Conservation (phyloP, 2,113 vertebrate genomes). For the Leucosticte australis region DNA sequence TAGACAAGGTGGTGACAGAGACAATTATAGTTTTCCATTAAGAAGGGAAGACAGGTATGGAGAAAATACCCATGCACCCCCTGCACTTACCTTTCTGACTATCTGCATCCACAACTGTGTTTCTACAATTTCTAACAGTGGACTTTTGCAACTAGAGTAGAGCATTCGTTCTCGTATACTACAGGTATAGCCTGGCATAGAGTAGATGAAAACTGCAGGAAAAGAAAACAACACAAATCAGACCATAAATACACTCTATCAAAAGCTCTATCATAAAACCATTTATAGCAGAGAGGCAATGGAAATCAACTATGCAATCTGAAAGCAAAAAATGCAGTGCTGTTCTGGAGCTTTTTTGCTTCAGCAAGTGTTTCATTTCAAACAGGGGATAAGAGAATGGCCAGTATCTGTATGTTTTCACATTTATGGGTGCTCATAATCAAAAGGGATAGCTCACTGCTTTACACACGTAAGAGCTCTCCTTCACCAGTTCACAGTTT, state of each 20-base stretch:
- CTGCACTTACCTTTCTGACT: constrained; percentile 84
- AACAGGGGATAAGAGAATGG: neutral
- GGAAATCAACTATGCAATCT: neutral
- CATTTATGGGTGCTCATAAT: neutral
- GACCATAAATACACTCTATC: neutral
- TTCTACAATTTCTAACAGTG: constrained; percentile 89
- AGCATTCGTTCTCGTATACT: constrained; percentile 97
- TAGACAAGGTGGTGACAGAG: neutral
- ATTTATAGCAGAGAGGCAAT: neutral
- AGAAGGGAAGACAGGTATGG: neutral
- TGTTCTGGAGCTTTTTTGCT: neutral
- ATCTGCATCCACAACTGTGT: constrained; percentile 84
- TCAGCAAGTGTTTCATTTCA: neutral
- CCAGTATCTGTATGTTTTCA: neutral
- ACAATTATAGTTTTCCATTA: neutral
- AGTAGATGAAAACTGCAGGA: constrained; percentile 94
- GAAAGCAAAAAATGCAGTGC: neutral
- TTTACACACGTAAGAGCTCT: neutral
- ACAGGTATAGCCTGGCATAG: constrained; percentile 96
- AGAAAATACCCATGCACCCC: neutral
- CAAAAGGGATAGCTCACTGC: neutral
- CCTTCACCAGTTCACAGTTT: neutral
- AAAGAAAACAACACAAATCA: neutral
- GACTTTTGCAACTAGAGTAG: constrained; percentile 96
- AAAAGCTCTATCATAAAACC: neutral